Percentiles rank a stretch among this genome's conserved stretches.
phyloP scores from a whole-genome alignment of 2,888 invertebrate species.

The Pachycephus smyrnensis region DNA sequence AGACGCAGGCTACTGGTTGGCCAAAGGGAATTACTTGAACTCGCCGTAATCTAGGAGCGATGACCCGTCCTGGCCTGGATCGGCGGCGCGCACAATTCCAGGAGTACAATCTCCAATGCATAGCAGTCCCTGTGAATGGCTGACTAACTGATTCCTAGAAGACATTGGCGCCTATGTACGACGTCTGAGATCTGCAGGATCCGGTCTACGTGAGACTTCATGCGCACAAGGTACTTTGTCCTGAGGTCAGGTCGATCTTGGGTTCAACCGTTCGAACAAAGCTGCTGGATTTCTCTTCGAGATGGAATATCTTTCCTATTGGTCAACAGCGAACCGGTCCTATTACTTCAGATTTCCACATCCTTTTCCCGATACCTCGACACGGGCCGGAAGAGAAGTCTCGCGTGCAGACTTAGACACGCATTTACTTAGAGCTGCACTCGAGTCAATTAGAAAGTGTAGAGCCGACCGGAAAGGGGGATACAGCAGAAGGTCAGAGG shows the following conservation, averaged over 20 bases:
- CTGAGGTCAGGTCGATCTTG: neutral
- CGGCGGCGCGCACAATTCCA: neutral
- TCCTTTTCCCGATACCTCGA: neutral
- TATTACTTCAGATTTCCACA: neutral
- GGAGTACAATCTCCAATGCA: neutral
- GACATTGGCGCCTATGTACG: neutral
- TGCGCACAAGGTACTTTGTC: no score
- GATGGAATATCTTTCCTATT: neutral
- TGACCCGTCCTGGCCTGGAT: slow-evolving; percentile 33
- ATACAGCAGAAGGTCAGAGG: neutral
- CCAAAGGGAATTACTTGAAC: slow-evolving; percentile 42
- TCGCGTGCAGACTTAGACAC: neutral
- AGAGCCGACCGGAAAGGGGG: neutral
- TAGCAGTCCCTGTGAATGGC: neutral
- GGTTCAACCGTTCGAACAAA: neutral
- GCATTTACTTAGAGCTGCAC: neutral
- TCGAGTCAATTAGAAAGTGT: neutral
- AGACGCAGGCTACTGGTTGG: slow-evolving; percentile 20
- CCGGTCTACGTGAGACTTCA: neutral
- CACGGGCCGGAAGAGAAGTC: neutral
- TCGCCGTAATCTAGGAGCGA: slow-evolving; percentile 48
- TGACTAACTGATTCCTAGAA: neutral
- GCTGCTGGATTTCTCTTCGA: neutral
- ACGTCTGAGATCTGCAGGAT: neutral
- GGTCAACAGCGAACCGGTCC: slow-evolving; percentile 1